Evolutionary conservation across 2,888 invertebrate species (phyloP), one percentile per base, ranked within the genome.

Genomic region (Dryobotodes eremita): DNA sequence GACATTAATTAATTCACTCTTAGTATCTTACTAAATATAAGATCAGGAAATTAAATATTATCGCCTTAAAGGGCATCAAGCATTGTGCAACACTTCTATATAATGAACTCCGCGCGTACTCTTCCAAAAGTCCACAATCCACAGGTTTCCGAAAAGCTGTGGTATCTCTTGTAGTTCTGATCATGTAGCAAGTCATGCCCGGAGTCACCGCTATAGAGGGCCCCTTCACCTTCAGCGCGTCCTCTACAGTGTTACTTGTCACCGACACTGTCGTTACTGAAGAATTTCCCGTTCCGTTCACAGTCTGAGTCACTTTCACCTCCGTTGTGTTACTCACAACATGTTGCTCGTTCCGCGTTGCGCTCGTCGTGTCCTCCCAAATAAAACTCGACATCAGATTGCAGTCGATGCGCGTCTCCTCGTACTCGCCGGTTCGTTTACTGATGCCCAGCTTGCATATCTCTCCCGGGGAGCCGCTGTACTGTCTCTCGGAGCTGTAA

Each of bases 381-480:
- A 94, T 94, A 77, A 94, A 95, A 82, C 94, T 94, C 0, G 94
- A 93, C 90, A 95, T 94, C 13, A 95, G 83, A 75, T 90, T 92
- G 80, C 95, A 95, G 62, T 94, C 92, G 26, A 95, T 92, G 20
- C 93, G 90, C 0, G 93, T 93, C 77, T 94, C 94, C 62, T 95
- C 95, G 59, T 92, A 94, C 72, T 94, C 94, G 0, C 94, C 94
- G 66, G 91, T 92, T 15, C 62, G 86, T 86, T 91, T 93, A 50
- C 85, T 90, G n/a, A 95, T 91, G 10, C 89, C 91, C 53, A 95
- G 81, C 79, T 92, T 94, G 83, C 95, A 95, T 31, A 90, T 78
- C 81, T 95, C 95, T 5, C 91, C 93, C 1, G 92, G 88, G 15
- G 48, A 77, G 1, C 88, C 69, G 50, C 86, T 87, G 80, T 95